These are phyloP conservation scores for Drosophila ercepeae DNA, from an alignment of 1,140 invertebrate genomes.

Conservation along the genomic window DNA sequence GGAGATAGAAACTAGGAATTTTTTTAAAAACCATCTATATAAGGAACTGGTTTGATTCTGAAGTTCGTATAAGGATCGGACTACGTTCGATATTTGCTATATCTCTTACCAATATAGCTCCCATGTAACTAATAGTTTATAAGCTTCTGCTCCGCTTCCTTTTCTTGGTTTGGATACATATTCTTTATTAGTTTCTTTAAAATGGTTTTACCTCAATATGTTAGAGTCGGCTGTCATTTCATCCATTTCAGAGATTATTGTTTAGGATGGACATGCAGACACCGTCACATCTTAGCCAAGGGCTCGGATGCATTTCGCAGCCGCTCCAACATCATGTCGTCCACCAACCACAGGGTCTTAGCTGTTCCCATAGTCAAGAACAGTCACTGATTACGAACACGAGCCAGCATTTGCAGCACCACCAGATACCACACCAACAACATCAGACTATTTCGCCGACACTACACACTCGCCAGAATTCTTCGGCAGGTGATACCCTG, in stretches of 20 bases:
- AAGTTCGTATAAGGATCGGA: too few relatives aligned
- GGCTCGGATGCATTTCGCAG: conserved; percentile 60
- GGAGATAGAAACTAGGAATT: too few relatives aligned
- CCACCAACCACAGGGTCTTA: conserved; percentile 37
- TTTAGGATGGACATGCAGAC: conserved; percentile 81
- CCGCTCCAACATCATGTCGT: conserved; percentile 55
- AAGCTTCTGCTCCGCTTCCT: too few relatives aligned
- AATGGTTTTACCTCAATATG: too few relatives aligned
- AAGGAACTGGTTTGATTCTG: too few relatives aligned
- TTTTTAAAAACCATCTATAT: too few relatives aligned
- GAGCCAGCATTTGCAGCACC: conserved; percentile 39
- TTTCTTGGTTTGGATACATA: too few relatives aligned
- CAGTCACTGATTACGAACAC: conserved; percentile 15
- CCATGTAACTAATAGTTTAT: too few relatives aligned
- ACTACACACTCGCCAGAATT: conserved; percentile 46
- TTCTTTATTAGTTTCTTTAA: too few relatives aligned
- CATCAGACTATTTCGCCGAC: conserved; percentile 41
- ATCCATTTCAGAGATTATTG: conserved; percentile 58
- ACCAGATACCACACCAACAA: conserved; percentile 47
- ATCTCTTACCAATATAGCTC: too few relatives aligned
- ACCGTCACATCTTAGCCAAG: conserved; percentile 65
- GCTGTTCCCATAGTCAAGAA: conserved; percentile 22
- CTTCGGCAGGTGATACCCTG: conserved; percentile 35
- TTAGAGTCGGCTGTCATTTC: not conserved
- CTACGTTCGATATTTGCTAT: too few relatives aligned